Base-by-base conservation (phyloP, 2,113 vertebrate species). In the Variabilichromis moorii region DNA sequence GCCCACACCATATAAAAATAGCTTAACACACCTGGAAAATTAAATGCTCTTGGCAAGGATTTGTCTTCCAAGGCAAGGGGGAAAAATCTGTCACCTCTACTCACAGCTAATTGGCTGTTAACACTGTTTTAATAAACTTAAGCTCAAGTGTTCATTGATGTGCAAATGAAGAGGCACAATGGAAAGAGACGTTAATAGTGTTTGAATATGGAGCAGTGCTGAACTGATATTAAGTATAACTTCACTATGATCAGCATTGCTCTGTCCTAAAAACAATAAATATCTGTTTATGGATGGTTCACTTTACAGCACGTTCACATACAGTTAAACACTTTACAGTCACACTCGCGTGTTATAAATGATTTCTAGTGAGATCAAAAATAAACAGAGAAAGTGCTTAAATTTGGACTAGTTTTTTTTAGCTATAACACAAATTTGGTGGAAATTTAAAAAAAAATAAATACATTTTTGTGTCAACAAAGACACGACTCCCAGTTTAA, bases 81-180 rank as follows among this genome's bases (percentile, higher is more conserved):
- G 61, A 31, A 92, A 93, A 92, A 89, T 81, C 86, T 37, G 37
- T 47, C 90, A 86, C 91, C 87, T 92, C 88, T 53, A n/a, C 83
- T 93, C 66, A 42, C 19, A 31, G 78, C 90, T 96, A 96, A 96
- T 95, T 95, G 93, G 93, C 91, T 94, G 89, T 96, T 94, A 95
- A 93, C 93, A 84, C 91, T 45, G 21, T 42, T 94, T 94, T 93
- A 94, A 91, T 88, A 84, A 94, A 93, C 90, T 84, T 28, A 53
- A 84, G 91, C 80, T 87, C 8, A 19, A 55, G 80, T 28, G 59
- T 93, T 83, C 91, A 87, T 93, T 8, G 9, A 88, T 37, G 83
- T 92, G 87, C 87, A 91, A 89, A 92, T 91, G 86, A 92, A 88
- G 76, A 57, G 80, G 57, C 47, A 13, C 80, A 51, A 91, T 61